phyloP scores from a whole-genome alignment of 2,797 vertebrate genomes.

The Hemitrygon akajei region DNA sequence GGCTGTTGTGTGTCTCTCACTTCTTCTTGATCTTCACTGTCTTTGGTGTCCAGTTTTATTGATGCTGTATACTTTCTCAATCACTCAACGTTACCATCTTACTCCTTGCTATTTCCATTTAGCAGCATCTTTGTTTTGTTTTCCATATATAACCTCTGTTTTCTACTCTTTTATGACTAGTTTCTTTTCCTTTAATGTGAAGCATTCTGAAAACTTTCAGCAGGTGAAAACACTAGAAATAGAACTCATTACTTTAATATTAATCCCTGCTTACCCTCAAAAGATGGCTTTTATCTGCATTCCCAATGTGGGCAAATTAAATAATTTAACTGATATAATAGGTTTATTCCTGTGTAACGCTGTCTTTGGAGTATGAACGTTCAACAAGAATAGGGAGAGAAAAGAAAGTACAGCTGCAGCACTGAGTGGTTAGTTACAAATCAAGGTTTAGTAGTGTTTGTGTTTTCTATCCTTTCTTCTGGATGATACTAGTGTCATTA shows the following conservation, averaged over 20 bases:
- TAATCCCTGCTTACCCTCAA: neutral
- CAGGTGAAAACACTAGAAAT: neutral
- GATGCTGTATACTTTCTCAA: neutral
- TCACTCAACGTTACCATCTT: neutral
- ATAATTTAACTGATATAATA: neutral
- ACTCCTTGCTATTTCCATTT: neutral
- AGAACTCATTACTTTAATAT: neutral
- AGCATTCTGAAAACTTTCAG: neutral
- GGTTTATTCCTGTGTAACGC: neutral
- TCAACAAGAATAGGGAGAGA: neutral
- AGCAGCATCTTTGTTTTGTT: neutral
- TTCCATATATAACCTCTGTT: neutral
- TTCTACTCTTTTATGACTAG: neutral
- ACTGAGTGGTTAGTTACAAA: neutral
- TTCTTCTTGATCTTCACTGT: neutral
- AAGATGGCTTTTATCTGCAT: neutral
- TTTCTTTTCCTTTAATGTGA: neutral
- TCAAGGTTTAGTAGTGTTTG: neutral
- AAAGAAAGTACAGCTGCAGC: neutral
- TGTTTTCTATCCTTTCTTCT: neutral
- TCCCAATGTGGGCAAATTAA: neutral
- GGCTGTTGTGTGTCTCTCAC: neutral
- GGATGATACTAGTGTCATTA: neutral
- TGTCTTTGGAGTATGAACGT: too few relatives aligned
- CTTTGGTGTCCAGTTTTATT: neutral